Conservation (phyloP, 2,797 vertebrate genomes). For the Myotis vivesi region DNA sequence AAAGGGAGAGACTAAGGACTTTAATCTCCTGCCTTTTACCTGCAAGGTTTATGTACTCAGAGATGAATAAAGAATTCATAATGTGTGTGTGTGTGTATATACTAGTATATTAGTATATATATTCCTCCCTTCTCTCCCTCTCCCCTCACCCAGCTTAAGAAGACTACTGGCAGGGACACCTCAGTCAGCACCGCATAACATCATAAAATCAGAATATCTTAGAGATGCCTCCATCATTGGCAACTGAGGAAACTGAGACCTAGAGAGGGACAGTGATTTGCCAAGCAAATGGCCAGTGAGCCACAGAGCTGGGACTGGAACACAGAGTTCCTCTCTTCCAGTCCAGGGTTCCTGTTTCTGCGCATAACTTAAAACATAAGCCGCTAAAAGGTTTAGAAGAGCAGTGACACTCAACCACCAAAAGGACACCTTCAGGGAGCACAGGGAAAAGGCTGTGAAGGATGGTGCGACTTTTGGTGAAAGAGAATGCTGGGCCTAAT, state of each 20-base stretch:
- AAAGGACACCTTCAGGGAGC: slow-evolving; percentile 42
- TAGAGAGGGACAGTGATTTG: neutral
- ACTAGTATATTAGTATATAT: too few relatives aligned
- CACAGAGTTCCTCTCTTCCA: neutral
- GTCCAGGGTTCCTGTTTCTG: neutral
- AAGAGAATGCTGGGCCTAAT: slow-evolving; percentile 51
- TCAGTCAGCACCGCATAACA: neutral
- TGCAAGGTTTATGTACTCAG: slow-evolving; percentile 25
- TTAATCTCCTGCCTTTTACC: slow-evolving; percentile 74
- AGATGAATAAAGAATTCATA: slow-evolving; percentile 38
- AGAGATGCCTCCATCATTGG: neutral
- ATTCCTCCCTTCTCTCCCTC: too few relatives aligned
- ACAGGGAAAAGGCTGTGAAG: neutral
- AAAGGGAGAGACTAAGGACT: slow-evolving; percentile 77
- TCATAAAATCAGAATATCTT: neutral
- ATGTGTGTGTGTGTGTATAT: too few relatives aligned
- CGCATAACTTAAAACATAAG: neutral
- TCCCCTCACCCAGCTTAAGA: neutral
- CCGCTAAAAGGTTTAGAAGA: neutral
- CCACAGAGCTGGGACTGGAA: neutral
- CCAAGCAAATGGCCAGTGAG: neutral
- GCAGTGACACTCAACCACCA: slow-evolving; percentile 38
- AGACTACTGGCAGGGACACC: neutral
- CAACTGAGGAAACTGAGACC: neutral
- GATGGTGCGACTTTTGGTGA: slow-evolving; percentile 64